A percentile compares a stretch with the other conserved stretches of the same genome.
Evolutionary conservation across 2,113 vertebrate genomes (phyloP).

Genomic region (Nicator chloris): DNA sequence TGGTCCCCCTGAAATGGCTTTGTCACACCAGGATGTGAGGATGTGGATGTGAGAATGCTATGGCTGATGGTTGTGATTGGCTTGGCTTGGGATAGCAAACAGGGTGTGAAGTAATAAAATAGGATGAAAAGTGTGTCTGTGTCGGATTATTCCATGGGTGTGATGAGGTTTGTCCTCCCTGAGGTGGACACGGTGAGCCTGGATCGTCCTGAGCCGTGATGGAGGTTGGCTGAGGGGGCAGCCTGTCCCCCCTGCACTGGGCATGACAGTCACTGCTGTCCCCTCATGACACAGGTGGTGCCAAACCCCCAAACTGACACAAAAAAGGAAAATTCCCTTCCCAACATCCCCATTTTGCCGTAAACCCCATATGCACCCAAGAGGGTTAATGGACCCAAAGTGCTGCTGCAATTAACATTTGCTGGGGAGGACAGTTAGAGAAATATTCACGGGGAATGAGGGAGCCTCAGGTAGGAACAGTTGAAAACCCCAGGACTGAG

Average conservation of each 20-base stretch:
- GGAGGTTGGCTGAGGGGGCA: background rate
- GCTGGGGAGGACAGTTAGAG: background rate
- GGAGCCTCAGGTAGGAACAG: background rate
- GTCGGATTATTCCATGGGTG: accelerated
- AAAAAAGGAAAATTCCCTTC: background rate
- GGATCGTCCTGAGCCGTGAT: accelerated
- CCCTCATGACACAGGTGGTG: too few relatives aligned
- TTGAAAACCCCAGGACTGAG: accelerated
- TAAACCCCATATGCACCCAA: accelerated
- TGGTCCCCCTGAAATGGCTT: accelerated
- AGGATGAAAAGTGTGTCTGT: background rate
- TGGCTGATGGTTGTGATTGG: background rate
- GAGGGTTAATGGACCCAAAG: background rate
- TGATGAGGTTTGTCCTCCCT: background rate
- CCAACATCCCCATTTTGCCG: accelerated
- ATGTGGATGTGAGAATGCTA: background rate
- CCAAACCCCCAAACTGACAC: background rate
- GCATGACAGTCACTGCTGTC: background rate
- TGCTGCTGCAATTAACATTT: background rate
- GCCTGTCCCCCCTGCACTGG: background rate
- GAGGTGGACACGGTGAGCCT: background rate
- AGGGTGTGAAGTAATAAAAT: background rate
- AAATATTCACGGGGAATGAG: background rate
- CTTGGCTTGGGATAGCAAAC: background rate
- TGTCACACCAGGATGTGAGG: accelerated